phyloP scores from a whole-genome alignment of 2,888 invertebrate genomes.

The Molanna angustata region DNA sequence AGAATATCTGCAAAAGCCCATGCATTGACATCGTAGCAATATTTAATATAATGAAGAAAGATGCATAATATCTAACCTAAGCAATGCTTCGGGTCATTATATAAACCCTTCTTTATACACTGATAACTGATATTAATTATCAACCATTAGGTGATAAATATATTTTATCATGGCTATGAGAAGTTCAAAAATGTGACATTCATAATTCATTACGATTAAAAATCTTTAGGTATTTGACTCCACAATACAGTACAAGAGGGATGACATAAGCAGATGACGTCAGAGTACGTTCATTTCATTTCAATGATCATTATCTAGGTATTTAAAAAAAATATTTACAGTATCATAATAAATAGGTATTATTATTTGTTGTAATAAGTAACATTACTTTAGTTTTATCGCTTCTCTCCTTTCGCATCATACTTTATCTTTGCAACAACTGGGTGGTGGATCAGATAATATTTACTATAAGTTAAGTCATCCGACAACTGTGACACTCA shows the following conservation, averaged over 20 bases:
- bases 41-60: slow-evolving; percentile 21
- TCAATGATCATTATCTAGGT: slow-evolving; percentile 33
- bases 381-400: slow-evolving; percentile 33
- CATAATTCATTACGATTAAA: slow-evolving; percentile 32
- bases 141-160: too few species aligned
- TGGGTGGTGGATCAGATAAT: too few species aligned
- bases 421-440: slow-evolving; percentile 31
- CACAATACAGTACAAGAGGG: slow-evolving; percentile 30
- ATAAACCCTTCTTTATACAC: slow-evolving; percentile 33
- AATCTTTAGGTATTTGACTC: slow-evolving; percentile 33
- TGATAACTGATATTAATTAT: slow-evolving; percentile 30
- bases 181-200: slow-evolving; percentile 32
- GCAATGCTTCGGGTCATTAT: slow-evolving; percentile 28
- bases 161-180: slow-evolving; percentile 32
- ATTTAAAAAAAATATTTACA: slow-evolving; percentile 34
- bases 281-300: slow-evolving; percentile 30
- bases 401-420: slow-evolving; percentile 28
- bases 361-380: slow-evolving; percentile 34
- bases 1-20: slow-evolving; percentile 28
- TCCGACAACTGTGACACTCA: too few species aligned
- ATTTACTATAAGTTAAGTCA: too few species aligned
- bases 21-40: slow-evolving; percentile 32
- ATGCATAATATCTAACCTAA: slow-evolving; percentile 27
- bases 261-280: slow-evolving; percentile 30
- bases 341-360: slow-evolving; percentile 37